Percentiles rank a stretch among this genome's conserved stretches.
These are phyloP conservation scores for Eubasilissa regina DNA, from an alignment of 1,140 invertebrate species.

Conservation along the genomic window DNA sequence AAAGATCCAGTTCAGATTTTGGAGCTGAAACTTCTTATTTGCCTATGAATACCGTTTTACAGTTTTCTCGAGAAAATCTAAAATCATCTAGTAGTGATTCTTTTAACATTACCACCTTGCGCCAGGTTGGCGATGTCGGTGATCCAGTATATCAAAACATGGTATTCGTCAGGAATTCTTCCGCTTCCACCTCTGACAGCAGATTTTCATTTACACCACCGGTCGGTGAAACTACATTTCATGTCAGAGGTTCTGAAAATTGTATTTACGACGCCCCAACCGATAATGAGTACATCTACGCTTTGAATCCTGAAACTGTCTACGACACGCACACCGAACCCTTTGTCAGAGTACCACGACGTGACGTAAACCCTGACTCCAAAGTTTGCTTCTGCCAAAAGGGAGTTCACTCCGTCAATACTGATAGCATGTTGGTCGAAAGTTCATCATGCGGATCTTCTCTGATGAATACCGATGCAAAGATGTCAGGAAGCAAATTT, in stretches of 20 bases:
- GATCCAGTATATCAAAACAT: slow-evolving; percentile 53
- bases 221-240: slow-evolving; percentile 64
- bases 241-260: slow-evolving; percentile 69
- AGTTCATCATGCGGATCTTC: neutral
- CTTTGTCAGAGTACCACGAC: slow-evolving; percentile 63
- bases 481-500: slow-evolving; percentile 60
- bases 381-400: slow-evolving; percentile 68
- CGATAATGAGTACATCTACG: slow-evolving; percentile 67
- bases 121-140: slow-evolving; percentile 32
- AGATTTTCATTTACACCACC: slow-evolving; percentile 5
- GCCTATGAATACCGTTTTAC: slow-evolving; percentile 48
- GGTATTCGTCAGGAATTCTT: slow-evolving; percentile 10
- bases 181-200: neutral
- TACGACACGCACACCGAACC: slow-evolving; percentile 62
- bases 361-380: slow-evolving; percentile 64
- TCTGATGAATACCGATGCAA: neutral
- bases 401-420: neutral
- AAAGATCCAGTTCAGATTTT: slow-evolving; percentile 21
- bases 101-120: slow-evolving; percentile 35
- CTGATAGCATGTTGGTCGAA: neutral
- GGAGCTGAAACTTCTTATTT: slow-evolving; percentile 40
- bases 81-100: neutral
- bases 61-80: slow-evolving; percentile 29
- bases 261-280: slow-evolving; percentile 68
- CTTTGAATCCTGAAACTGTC: slow-evolving; percentile 69